Conservation (phyloP, 1,140 invertebrate genomes). For the Ips nitidus region DNA sequence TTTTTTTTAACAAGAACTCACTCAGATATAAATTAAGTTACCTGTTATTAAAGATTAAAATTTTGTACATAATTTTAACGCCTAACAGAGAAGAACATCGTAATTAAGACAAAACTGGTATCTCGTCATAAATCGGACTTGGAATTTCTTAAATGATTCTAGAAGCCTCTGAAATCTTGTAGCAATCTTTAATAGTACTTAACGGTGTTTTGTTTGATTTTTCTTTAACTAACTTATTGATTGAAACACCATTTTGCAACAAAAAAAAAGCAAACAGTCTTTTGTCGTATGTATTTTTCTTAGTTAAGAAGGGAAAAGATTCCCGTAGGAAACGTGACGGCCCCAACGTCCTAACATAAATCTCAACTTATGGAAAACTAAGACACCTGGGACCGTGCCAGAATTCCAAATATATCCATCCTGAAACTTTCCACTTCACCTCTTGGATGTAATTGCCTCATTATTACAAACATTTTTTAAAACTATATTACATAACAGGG, state of each 20-base stretch:
- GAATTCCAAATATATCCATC: neutral
- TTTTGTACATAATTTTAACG: no score
- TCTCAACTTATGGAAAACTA: conserved; percentile 8
- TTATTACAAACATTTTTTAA: no score
- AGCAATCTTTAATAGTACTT: no score
- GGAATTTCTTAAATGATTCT: neutral
- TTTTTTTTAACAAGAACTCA: neutral
- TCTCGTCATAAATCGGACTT: neutral
- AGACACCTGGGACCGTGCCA: conserved; percentile 9
- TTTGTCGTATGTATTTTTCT: neutral
- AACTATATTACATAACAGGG: conserved; percentile 24
- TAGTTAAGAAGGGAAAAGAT: neutral
- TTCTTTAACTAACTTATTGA: neutral
- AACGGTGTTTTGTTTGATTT: no score
- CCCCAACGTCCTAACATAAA: conserved; percentile 1
- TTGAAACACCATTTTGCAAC: neutral
- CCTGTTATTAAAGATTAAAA: no score
- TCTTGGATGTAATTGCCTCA: no score
- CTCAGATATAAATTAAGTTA: no score
- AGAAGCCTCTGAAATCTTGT: neutral
- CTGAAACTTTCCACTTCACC: conserved; percentile 4
- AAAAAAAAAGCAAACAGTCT: neutral
- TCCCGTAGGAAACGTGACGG: conserved; percentile 4
- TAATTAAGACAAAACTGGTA: neutral
- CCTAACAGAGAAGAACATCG: no score